Evolutionary conservation across 2,888 invertebrate species (phyloP), one percentile per base, ranked within the genome.

Genomic region (Tricholauxania praeusta): DNA sequence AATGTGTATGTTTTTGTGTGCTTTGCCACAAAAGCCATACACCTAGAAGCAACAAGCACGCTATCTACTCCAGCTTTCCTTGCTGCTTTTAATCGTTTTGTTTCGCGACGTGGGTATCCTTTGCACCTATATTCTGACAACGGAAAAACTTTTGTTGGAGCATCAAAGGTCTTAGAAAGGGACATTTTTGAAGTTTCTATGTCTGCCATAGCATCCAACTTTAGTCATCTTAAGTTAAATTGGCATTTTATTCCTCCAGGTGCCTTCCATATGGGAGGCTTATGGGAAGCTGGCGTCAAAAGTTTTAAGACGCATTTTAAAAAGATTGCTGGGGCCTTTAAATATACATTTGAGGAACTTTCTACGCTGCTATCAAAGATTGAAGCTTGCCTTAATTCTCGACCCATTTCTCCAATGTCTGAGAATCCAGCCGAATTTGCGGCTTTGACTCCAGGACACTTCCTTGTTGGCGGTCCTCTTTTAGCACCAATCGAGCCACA

Each of bases 231-330:
- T 7, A 52, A 15, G 52, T 77, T n/a, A 66, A 12, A 2, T 74
- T 75, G 77, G 59, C 76, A 28, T 53, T 76, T 77, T 15, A 75
- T 74, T 22, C 64, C 72, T 2, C 68, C 74, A n/a, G 66, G 74
- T 14, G 71, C 71, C 5, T 74, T 71, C 17, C 71, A 75, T 55
- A 28, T 28, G 28, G 28, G 28, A 28, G 4, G 28, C 4, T 28
- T 28, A 72, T 75, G 68, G 72, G 75, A 75, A 22, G 72, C 74
- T 8, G 74, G 74, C 0, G 73, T 72, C 7, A 75, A 71, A 64
- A 70, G 72, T 52, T 71, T 76, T 10, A 74, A 76, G 52, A 53
- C 69, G 15, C 72, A 75, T 53, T 67, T 75, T 15, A 69, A 69
- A 48, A 73, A 73, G n/a, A 73, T 72, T 32, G 51, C 69, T 1